Evolutionary conservation across 2,888 invertebrate genomes (phyloP).

Genomic region (Hydrotaea diabolus): DNA sequence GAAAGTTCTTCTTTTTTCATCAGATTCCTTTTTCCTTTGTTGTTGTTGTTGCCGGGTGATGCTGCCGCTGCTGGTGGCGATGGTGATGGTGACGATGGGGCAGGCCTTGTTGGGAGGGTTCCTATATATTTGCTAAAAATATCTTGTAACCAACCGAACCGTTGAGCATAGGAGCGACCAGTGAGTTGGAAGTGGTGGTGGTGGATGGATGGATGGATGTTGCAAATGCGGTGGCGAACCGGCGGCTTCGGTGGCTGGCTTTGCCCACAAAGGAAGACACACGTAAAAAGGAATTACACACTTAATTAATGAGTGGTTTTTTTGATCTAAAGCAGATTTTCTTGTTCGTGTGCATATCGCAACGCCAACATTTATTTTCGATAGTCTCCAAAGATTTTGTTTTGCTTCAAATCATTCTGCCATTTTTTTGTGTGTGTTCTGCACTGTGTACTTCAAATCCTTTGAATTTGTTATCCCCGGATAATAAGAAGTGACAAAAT

Average conservation of each 20-base stretch:
- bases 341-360: neutral
- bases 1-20: slow-evolving; percentile 51
- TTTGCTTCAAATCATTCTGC: neutral
- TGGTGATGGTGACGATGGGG: neutral
- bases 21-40: neutral
- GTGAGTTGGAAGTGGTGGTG: too few species aligned
- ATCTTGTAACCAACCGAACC: slow-evolving; percentile 1
- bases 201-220: neutral
- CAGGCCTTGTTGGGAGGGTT: neutral
- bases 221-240: neutral
- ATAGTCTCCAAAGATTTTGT: neutral
- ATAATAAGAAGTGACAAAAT: slow-evolving; percentile 63
- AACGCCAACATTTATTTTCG: neutral
- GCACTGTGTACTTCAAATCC: slow-evolving; percentile 15
- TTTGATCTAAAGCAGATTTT: slow-evolving; percentile 68
- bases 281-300: slow-evolving; percentile 75
- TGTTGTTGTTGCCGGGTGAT: slow-evolving; percentile 8
- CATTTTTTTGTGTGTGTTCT: neutral
- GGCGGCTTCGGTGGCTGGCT: neutral
- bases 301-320: slow-evolving; percentile 79
- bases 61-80: neutral
- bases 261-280: slow-evolving; percentile 31
- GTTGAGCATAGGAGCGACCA: slow-evolving; percentile 39
- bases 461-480: slow-evolving; percentile 28
- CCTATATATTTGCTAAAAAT: slow-evolving; percentile 25